A percentile compares a stretch with the other conserved stretches of the same genome.
These are phyloP conservation scores for Plotosus lineatus DNA, from an alignment of 2,113 vertebrate species.

Conservation along the genomic window DNA sequence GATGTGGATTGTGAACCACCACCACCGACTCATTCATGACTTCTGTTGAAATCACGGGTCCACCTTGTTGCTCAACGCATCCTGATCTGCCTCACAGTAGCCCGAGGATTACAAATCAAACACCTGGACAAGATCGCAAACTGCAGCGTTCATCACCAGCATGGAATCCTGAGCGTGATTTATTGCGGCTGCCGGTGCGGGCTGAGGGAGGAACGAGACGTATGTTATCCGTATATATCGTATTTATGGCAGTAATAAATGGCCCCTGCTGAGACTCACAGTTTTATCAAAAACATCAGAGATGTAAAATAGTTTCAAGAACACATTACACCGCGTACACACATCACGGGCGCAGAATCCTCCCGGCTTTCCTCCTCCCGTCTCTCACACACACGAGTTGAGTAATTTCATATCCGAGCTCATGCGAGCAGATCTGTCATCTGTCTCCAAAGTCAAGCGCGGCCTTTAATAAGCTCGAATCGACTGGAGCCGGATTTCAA, in stretches of 20 bases:
- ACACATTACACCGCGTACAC: background rate
- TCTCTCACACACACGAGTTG: background rate
- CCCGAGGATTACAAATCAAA: conserved; percentile 28
- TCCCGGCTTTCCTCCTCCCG: background rate
- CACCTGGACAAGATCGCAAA: conserved; percentile 24
- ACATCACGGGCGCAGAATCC: background rate
- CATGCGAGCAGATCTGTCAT: background rate
- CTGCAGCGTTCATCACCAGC: conserved; percentile 9
- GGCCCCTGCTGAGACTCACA: conserved; percentile 1
- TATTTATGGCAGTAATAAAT: conserved; percentile 20
- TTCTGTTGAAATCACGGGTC: background rate
- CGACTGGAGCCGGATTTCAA: conserved; percentile 69
- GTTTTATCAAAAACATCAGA: background rate
- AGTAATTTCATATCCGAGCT: conserved; percentile 34
- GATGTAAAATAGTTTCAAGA: conserved; percentile 19
- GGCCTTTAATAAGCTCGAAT: conserved; percentile 73
- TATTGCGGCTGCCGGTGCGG: conserved; percentile 12
- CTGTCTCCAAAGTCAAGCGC: conserved; percentile 45
- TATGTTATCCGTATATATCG: conserved; percentile 8
- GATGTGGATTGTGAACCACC: background rate
- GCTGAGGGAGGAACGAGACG: background rate
- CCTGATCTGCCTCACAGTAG: background rate
- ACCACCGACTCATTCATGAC: background rate
- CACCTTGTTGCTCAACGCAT: background rate
- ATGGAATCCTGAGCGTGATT: conserved; percentile 23